Evolutionary conservation across 2,113 vertebrate species (phyloP).

Genomic region (Neomonachus schauinslandi): DNA sequence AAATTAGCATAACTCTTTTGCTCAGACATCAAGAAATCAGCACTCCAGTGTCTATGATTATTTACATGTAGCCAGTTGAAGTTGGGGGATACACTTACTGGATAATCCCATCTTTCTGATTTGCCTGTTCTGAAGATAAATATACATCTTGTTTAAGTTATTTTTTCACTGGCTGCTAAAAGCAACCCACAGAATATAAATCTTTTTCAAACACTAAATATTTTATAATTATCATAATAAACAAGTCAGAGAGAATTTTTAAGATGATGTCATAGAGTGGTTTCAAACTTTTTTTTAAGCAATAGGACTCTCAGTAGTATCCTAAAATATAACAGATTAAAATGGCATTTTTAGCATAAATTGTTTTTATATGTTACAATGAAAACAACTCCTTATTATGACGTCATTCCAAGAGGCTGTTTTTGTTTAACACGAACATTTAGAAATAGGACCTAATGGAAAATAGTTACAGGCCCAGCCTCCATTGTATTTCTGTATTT

Average conservation of each 20-base stretch:
- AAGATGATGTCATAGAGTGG: constrained; percentile 15
- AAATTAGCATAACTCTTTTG: not conserved
- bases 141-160: constrained; percentile 4
- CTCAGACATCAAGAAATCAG: not conserved
- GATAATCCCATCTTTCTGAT: not conserved
- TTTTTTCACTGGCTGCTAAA: constrained; percentile 35
- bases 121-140: constrained; percentile 33
- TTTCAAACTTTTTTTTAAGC: not conserved
- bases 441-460: constrained; percentile 24
- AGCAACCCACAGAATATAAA: constrained; percentile 11
- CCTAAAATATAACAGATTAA: constrained; percentile 20
- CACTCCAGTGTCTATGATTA: not conserved
- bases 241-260: constrained; percentile 52
- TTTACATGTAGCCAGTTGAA: not conserved
- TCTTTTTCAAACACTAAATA: constrained; percentile 38
- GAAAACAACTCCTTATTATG: constrained; percentile 22
- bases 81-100: not conserved
- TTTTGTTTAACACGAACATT: constrained; percentile 59
- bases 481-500: constrained; percentile 11
- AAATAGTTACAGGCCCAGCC: not conserved
- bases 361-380: constrained; percentile 18
- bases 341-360: constrained; percentile 37
- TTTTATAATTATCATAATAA: constrained; percentile 55
- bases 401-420: constrained; percentile 6
- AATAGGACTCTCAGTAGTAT: not conserved